A percentile compares a stretch with the other conserved stretches of the same genome.
phyloP scores from a whole-genome alignment of 2,888 invertebrate species.

The Nemapogon koenigi region DNA sequence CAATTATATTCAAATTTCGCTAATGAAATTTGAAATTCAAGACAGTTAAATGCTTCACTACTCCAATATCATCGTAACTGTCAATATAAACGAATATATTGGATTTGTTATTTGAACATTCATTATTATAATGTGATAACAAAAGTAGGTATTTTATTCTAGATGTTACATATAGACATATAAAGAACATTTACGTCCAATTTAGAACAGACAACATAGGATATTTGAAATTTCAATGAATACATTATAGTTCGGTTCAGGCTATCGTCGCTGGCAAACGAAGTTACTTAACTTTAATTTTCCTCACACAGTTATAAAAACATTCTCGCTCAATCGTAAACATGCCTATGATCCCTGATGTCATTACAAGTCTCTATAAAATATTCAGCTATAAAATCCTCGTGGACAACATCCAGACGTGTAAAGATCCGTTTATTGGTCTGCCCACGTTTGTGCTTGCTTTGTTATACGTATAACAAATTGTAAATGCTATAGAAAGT shows the following conservation, averaged over 20 bases:
- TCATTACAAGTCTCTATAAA: conserved; percentile 22
- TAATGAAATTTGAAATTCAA: too few relatives aligned
- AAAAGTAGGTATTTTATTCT: too few relatives aligned
- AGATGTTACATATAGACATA: too few relatives aligned
- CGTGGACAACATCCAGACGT: conserved; percentile 43
- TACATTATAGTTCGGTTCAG: conserved; percentile 1
- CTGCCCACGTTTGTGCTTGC: conserved; percentile 33
- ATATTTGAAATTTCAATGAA: conserved; percentile 6
- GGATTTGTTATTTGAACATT: too few relatives aligned
- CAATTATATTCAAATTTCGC: too few relatives aligned
- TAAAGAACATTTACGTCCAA: conserved; percentile 11
- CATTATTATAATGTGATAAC: too few relatives aligned
- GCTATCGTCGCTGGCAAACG: conserved; percentile 4
- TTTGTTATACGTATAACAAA: conserved; percentile 30
- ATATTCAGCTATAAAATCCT: conserved; percentile 51
- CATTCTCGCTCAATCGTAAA: conserved; percentile 34
- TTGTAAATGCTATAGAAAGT: too few relatives aligned
- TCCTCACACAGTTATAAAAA: conserved; percentile 15
- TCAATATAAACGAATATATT: too few relatives aligned
- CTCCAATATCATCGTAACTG: too few relatives aligned
- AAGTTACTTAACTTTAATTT: conserved; percentile 3
- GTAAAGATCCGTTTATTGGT: conserved; percentile 52
- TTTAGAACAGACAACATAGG: conserved; percentile 7
- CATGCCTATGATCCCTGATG: conserved; percentile 18
- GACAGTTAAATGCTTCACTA: too few relatives aligned